Percentiles rank a stretch among this genome's conserved stretches.
phyloP scores from a whole-genome alignment of 2,113 vertebrate species.

The Arenaria interpres region DNA sequence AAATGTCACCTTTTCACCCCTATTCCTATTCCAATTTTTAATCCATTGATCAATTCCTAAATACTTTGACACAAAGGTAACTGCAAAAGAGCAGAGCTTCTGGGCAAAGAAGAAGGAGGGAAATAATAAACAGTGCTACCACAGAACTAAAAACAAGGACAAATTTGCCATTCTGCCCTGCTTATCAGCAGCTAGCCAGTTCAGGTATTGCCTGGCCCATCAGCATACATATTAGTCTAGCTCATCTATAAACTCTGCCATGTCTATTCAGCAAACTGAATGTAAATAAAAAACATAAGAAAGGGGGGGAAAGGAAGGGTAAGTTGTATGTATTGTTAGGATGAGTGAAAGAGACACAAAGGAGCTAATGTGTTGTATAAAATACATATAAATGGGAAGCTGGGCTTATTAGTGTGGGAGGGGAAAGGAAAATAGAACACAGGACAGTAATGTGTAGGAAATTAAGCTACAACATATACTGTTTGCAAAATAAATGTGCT shows the following conservation, averaged over 20 bases:
- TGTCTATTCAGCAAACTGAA: not conserved
- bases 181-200: not conserved
- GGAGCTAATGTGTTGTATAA: fast-evolving
- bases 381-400: not conserved
- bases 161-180: not conserved
- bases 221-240: not conserved
- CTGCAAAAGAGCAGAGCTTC: not conserved
- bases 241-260: not conserved
- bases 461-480: not conserved
- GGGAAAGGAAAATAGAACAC: not conserved
- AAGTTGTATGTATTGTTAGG: not conserved
- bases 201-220: not conserved
- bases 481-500: not conserved
- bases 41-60: not conserved
- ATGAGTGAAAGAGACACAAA: not conserved
- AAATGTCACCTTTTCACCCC: not conserved
- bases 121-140: not conserved
- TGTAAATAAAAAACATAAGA: not conserved
- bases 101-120: not conserved
- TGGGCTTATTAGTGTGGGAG: not conserved
- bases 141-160: not conserved
- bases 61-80: not conserved
- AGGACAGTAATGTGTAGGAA: not conserved
- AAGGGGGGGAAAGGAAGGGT: not conserved
- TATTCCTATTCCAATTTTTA: not conserved